Conservation (phyloP, 2,888 invertebrate species). For the Drosophila leonis region DNA sequence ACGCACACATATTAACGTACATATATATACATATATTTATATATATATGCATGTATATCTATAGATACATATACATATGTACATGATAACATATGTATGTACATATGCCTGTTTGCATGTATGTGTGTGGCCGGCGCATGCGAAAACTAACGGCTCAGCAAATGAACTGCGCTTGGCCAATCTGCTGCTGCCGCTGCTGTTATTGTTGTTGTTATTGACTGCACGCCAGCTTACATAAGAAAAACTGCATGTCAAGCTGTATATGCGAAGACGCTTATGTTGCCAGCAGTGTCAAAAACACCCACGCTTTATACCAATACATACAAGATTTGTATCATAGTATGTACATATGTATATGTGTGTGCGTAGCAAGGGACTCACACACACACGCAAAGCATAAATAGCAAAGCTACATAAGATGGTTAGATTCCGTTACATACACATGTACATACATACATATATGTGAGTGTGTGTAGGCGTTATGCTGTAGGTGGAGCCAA, state of each 20-base stretch:
- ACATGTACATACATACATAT: not conserved
- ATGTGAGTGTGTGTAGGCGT: not conserved
- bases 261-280: constrained; percentile 3
- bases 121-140: constrained; percentile 57
- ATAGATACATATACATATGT: constrained; percentile 3
- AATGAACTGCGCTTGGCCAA: constrained; percentile 35
- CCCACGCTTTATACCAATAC: constrained; percentile 16
- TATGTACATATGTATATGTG: not conserved
- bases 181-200: constrained; percentile 11
- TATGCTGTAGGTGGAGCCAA: constrained; percentile 25
- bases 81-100: not conserved
- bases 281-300: constrained; percentile 3
- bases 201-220: constrained; percentile 35
- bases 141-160: constrained; percentile 48
- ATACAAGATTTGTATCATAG: not conserved
- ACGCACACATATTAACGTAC: constrained; percentile 34
- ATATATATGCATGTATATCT: not conserved
- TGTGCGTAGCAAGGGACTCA: constrained; percentile 32
- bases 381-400: constrained; percentile 25
- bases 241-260: constrained; percentile 31
- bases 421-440: constrained; percentile 2
- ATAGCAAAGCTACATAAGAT: constrained; percentile 16
- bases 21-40: not conserved
- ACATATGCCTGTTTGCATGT: not conserved
- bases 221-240: constrained; percentile 63